A percentile compares a stretch with the other conserved stretches of the same genome.
phyloP scores from a whole-genome alignment of 2,797 vertebrate genomes.

The Microtus agrestis region DNA sequence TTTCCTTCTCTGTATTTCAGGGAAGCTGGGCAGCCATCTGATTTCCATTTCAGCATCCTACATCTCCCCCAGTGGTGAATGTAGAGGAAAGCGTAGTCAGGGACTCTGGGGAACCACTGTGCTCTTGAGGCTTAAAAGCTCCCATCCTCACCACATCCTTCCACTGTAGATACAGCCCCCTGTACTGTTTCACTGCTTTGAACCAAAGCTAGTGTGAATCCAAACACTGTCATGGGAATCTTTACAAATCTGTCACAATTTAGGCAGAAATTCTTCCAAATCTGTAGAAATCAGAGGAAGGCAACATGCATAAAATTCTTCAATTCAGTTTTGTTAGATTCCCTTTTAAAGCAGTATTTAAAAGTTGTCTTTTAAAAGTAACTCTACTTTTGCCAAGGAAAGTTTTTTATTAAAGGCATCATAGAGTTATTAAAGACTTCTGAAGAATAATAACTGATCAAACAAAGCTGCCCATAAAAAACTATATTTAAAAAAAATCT shows the following conservation, averaged over 20 bases:
- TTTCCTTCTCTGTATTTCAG: constrained; percentile 19
- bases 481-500: constrained; percentile 56
- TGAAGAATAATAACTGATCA: constrained; percentile 66
- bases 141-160: neutral
- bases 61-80: neutral
- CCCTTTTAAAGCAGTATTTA: constrained; percentile 72
- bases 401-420: constrained; percentile 66
- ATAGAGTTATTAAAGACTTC: constrained; percentile 70
- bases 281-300: constrained; percentile 70
- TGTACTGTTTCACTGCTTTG: constrained; percentile 48
- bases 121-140: constrained; percentile 44
- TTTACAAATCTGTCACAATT: constrained; percentile 67
- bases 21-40: neutral
- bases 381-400: constrained; percentile 54
- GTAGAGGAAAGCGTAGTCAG: neutral
- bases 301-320: constrained; percentile 60
- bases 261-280: constrained; percentile 68
- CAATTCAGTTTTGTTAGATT: constrained; percentile 69
- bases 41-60: constrained; percentile 10
- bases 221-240: constrained; percentile 69
- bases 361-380: constrained; percentile 72
- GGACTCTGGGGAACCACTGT: neutral
- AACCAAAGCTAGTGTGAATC: constrained; percentile 62
- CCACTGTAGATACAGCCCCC: neutral
- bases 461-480: constrained; percentile 78